These are phyloP conservation scores for Tauraco hartlaubi DNA, from an alignment of 2,797 vertebrate genomes.

Conservation along the genomic window DNA sequence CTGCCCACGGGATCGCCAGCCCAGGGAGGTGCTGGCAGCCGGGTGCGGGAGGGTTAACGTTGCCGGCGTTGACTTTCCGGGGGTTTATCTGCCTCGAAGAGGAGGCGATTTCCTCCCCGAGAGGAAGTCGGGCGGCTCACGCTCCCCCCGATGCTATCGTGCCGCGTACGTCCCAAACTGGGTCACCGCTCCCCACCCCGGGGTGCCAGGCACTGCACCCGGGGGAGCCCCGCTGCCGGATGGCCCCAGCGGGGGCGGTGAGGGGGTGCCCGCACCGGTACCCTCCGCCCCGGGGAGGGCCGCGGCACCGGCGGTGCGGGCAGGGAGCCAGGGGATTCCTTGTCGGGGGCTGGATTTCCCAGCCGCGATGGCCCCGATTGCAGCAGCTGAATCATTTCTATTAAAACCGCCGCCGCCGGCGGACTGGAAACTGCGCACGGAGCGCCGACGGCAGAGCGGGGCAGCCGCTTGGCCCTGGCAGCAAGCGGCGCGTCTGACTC, in stretches of 20 bases:
- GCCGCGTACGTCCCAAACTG: not conserved
- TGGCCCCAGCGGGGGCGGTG: not conserved
- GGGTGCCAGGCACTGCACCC: not conserved
- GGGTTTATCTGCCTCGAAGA: constrained; percentile 17
- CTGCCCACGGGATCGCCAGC: not conserved
- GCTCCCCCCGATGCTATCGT: constrained; percentile 53
- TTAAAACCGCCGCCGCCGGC: not conserved
- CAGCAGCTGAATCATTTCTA: constrained; percentile 57
- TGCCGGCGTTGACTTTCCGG: not conserved
- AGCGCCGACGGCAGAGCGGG: not conserved
- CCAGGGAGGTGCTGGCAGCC: not conserved
- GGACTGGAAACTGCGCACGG: constrained; percentile 7
- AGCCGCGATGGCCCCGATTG: constrained; percentile 29
- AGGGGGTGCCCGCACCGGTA: not conserved
- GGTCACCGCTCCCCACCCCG: constrained; percentile 5
- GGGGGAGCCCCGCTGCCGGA: not conserved
- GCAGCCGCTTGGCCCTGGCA: not conserved
- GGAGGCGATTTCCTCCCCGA: constrained; percentile 51
- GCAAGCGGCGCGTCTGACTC: constrained; percentile 18
- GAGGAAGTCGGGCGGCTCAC: constrained; percentile 46
- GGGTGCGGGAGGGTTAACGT: not conserved
- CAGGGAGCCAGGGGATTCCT: constrained; percentile 52
- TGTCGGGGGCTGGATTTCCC: constrained; percentile 44
- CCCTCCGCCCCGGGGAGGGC: not conserved
- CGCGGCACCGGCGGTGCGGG: not conserved